Base-by-base conservation (phyloP, 2,797 vertebrate genomes). In the Malacoraja senta region DNA sequence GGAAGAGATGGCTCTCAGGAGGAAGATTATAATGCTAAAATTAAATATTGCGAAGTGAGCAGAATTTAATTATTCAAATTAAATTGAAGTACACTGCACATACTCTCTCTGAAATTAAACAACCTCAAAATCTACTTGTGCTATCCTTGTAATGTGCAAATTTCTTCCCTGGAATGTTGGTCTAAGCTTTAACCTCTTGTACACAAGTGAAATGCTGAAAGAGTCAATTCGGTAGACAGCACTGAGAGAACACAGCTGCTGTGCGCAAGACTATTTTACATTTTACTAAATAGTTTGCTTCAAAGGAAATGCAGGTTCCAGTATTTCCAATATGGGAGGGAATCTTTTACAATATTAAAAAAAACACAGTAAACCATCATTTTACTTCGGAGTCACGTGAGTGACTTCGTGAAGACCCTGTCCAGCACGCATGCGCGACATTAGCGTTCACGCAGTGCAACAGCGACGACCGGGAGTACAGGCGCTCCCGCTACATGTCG, bases 1-100 rank as follows among this genome's bases (percentile, higher is more conserved):
- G 35, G 0, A 38, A 88, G n/a, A 35, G 61, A 17, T 68, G 8
- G 8, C 2, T 88, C 84, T 88, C 63, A 68, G 61, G 61, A 68
- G 84, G 35, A 35, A 65, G 61, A 65, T 65, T 32, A 53, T 8
- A 88, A 35, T 2, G 8, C 17, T 10, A 68, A 32, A 32, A 88
- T 68, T 21, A 68, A 88, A 88, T 88, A 35, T 68, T 88, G 63
- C 84, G 21, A 65, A 32, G n/a, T 68, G 63, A 68, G 32, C 19
- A 68, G 63, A 63, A 88, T 88, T 88, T 88, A 68, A 88, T 88
- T 68, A 68, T 88, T 88, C 32, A 35, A 78, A 78, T 78, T 88
- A 65, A 88, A 68, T 88, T 68, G 84, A 35, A 88, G 65, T 88
- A 63, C 35, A 21, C 61, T 19, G 21, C 17, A 35, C 29, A 8